phyloP scores from a whole-genome alignment of 2,797 vertebrate genomes.

The Thunnus albacares region DNA sequence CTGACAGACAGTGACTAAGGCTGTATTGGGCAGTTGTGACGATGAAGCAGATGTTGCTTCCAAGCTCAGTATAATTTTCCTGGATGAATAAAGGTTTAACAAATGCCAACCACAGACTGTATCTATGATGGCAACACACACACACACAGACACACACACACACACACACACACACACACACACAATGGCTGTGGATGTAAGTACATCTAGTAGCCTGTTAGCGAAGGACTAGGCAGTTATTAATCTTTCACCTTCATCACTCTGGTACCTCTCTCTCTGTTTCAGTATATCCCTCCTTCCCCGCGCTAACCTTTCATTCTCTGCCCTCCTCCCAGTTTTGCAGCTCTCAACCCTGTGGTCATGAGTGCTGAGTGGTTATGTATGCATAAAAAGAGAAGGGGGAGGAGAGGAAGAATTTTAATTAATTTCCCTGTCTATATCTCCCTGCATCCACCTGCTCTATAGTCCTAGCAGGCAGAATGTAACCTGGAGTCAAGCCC shows the following conservation, averaged over 20 bases:
- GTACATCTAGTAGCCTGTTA: conserved; percentile 33
- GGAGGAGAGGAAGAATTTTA: conserved; percentile 56
- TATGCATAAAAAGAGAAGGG: conserved; percentile 54
- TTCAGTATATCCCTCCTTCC: conserved; percentile 7
- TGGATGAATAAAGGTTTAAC: conserved; percentile 14
- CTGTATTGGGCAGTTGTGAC: conserved; percentile 1
- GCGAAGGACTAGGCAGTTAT: conserved; percentile 36
- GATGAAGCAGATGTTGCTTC: conserved; percentile 13
- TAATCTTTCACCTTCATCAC: conserved; percentile 64
- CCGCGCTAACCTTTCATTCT: conserved; percentile 42
- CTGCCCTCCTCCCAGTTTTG: conserved; percentile 30
- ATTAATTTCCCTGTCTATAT: conserved; percentile 71
- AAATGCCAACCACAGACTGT: neutral
- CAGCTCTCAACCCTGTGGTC: conserved; percentile 48
- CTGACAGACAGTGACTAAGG: neutral
- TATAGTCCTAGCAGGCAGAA: conserved; percentile 44
- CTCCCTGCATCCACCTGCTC: conserved; percentile 65
- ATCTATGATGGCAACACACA: conserved; percentile 14
- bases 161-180: conserved; percentile 8
- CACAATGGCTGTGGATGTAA: neutral
- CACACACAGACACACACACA: conserved; percentile 9
- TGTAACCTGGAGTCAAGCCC: conserved; percentile 60
- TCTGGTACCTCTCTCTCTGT: conserved; percentile 23
- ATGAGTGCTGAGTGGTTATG: conserved; percentile 39
- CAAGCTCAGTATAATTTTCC: conserved; percentile 13